These are phyloP conservation scores for Tetrax tetrax DNA, from an alignment of 2,113 vertebrate species.

Conservation along the genomic window DNA sequence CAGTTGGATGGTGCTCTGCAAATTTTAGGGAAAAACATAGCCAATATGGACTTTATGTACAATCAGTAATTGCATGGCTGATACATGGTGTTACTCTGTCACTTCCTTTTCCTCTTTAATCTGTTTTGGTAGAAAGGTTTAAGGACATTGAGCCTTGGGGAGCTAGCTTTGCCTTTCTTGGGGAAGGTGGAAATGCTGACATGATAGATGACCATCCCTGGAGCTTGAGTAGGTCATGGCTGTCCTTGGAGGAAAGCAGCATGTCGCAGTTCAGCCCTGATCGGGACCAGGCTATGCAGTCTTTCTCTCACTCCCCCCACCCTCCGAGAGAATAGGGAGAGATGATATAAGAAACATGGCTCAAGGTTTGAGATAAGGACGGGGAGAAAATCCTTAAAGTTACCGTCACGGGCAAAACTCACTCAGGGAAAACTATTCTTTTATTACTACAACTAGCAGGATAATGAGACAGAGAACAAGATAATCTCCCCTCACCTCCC, in stretches of 20 bases:
- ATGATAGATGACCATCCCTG: not conserved
- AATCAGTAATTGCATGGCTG: not conserved
- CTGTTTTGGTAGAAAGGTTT: not conserved
- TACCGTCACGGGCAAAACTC: too few relatives aligned
- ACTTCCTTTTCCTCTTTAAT: not conserved
- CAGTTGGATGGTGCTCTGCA: not conserved
- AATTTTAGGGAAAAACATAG: not conserved
- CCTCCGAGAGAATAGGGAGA: too few relatives aligned
- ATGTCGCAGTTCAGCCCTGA: too few relatives aligned
- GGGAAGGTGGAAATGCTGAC: not conserved
- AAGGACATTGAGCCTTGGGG: not conserved
- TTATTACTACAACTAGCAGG: too few relatives aligned
- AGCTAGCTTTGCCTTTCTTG: not conserved
- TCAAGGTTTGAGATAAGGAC: too few relatives aligned
- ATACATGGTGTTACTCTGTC: rapidly evolving
- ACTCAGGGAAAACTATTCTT: too few relatives aligned
- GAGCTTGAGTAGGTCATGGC: not conserved
- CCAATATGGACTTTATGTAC: not conserved
- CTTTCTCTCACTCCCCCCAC: too few relatives aligned
- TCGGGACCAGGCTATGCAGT: too few relatives aligned
- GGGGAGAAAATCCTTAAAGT: too few relatives aligned
- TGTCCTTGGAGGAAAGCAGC: not conserved
- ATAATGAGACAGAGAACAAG: too few relatives aligned
- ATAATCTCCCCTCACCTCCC: too few relatives aligned
- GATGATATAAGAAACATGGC: too few relatives aligned